Evolutionary conservation across 2,797 vertebrate genomes (phyloP).

Genomic region (Phrynocephalus guinanensis): DNA sequence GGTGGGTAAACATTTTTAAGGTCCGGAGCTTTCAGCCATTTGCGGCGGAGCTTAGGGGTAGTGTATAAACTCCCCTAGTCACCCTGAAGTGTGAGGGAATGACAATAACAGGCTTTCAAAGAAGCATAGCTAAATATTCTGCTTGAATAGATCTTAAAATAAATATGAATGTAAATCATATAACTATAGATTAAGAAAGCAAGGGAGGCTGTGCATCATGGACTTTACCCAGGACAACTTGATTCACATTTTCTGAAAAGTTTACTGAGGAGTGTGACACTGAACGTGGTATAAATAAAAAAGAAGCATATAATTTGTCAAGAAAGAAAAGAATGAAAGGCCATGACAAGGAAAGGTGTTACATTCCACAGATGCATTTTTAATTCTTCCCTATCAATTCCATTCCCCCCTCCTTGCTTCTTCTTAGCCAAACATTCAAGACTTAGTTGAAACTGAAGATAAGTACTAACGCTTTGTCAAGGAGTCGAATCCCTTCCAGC

Average conservation of each 20-base stretch:
- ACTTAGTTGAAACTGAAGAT: slow-evolving; percentile 82
- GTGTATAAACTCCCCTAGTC: no score
- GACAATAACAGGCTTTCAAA: background rate
- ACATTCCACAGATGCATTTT: slow-evolving; percentile 72
- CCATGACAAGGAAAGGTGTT: slow-evolving; percentile 54
- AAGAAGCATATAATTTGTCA: slow-evolving; percentile 63
- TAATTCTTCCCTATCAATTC: slow-evolving; percentile 67
- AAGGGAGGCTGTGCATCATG: slow-evolving; percentile 61
- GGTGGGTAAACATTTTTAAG: no score
- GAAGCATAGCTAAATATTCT: slow-evolving; percentile 53
- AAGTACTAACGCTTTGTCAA: slow-evolving; percentile 85
- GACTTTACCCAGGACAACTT: slow-evolving; percentile 71
- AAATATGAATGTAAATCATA: slow-evolving; percentile 69
- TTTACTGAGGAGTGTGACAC: slow-evolving; percentile 52
- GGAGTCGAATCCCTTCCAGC: slow-evolving; percentile 83
- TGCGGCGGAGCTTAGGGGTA: no score
- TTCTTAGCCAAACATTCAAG: slow-evolving; percentile 77
- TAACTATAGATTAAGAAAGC: slow-evolving; percentile 73
- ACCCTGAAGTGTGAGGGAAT: background rate
- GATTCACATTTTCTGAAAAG: slow-evolving; percentile 62
- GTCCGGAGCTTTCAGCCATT: no score
- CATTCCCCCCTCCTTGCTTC: slow-evolving; percentile 66
- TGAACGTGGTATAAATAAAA: slow-evolving; percentile 60
- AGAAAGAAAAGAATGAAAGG: slow-evolving; percentile 57
- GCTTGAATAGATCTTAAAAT: slow-evolving; percentile 71